These are phyloP conservation scores for Tiaroga cobitis DNA, from an alignment of 2,797 vertebrate genomes.

Conservation along the genomic window DNA sequence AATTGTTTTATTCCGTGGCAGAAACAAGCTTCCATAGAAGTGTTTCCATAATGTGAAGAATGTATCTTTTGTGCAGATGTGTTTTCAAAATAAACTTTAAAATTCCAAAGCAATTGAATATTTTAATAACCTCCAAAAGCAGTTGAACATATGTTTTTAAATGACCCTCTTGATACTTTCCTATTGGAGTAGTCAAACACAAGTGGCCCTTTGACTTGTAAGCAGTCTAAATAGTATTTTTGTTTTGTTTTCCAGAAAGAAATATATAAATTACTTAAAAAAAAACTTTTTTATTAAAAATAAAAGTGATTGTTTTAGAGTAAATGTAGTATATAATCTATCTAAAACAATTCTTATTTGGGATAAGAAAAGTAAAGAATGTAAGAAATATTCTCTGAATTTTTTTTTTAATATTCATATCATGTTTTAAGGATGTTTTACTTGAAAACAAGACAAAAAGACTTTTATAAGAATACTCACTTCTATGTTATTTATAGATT, in stretches of 20 bases:
- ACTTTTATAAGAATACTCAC: neutral
- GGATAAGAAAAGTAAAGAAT: neutral
- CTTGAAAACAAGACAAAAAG: neutral
- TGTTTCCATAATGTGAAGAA: neutral
- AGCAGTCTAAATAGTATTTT: neutral
- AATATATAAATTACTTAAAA: neutral
- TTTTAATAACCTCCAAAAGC: conserved; percentile 17
- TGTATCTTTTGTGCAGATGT: neutral
- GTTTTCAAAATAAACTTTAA: conserved; percentile 11
- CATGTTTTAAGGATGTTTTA: neutral
- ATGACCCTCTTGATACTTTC: neutral
- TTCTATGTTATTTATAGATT: neutral
- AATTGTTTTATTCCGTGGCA: too few species aligned
- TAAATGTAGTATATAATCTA: too few species aligned
- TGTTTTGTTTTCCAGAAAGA: neutral
- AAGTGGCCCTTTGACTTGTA: conserved; percentile 4
- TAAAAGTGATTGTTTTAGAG: too few species aligned
- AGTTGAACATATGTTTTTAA: neutral
- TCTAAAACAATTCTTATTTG: neutral
- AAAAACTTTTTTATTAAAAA: neutral
- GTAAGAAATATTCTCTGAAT: neutral
- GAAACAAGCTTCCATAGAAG: neutral
- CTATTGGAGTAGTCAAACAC: conserved; percentile 1
- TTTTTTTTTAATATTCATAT: too few species aligned
- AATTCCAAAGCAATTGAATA: neutral